These are phyloP conservation scores for Stenodema calcarata DNA, from an alignment of 2,888 invertebrate species.

Conservation along the genomic window DNA sequence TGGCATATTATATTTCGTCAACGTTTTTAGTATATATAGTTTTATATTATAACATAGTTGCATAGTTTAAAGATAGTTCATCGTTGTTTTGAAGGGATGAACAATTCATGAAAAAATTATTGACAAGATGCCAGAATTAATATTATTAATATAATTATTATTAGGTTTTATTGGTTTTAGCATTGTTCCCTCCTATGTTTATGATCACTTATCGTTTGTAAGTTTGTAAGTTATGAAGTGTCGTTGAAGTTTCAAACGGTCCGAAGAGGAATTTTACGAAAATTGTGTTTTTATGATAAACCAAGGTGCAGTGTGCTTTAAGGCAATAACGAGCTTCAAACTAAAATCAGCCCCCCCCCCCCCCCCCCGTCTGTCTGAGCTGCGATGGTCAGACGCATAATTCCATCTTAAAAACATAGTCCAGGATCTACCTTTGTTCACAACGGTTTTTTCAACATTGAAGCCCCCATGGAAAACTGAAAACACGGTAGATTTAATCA, in stretches of 20 bases:
- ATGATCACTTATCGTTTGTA: neutral
- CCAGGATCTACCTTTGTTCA: too few species aligned
- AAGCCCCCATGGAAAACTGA: too few species aligned
- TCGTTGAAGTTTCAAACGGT: neutral
- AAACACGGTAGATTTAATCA: too few species aligned
- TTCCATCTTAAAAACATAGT: too few species aligned
- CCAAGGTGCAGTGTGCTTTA: constrained; percentile 25
- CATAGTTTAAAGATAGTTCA: constrained; percentile 10
- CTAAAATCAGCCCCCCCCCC: neutral
- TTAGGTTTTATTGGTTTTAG: neutral
- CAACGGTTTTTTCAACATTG: too few species aligned
- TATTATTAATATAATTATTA: too few species aligned
- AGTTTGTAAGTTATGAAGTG: too few species aligned
- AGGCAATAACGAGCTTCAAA: constrained; percentile 30
- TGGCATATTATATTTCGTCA: neutral
- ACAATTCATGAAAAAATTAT: neutral
- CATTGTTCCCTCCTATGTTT: neutral
- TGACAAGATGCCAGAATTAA: neutral
- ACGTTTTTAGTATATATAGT: neutral
- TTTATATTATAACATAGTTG: neutral
- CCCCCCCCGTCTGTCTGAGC: too few species aligned
- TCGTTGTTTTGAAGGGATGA: neutral
- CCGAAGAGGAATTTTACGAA: neutral
- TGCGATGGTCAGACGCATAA: too few species aligned
- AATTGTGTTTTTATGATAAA: neutral